Evolutionary conservation across 2,797 vertebrate genomes (phyloP), one percentile per base, ranked within the genome.

Genomic region (Denticeps clupeoides): DNA sequence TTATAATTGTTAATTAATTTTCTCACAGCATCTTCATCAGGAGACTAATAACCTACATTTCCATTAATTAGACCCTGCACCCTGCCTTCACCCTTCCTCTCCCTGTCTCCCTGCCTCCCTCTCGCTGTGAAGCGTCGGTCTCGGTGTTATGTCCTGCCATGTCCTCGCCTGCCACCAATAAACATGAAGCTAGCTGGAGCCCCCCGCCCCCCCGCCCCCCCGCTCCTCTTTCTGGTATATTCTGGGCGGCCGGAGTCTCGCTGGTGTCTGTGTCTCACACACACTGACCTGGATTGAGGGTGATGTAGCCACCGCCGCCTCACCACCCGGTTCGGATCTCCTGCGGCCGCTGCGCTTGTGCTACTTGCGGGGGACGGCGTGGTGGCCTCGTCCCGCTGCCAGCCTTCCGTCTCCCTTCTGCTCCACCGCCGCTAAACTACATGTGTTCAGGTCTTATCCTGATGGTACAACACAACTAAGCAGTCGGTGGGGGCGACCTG

Each of bases 1-100:
- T 86, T 84, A 86, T 85, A 86, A 83, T 82, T 78, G 80, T 84
- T 86, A 86, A 86, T 86, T 85, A 83, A 86, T 83, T 84, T 74
- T 83, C 75, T 80, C 75, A 57, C 75, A 68, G 75, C 71, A 78
- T 83, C 80, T 80, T 81, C 80, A 83, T 83, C 84, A 82, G 73
- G 84, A 86, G 84, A 86, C 79, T 82, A 84, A 84, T 80, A 83
- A 84, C 84, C 84, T 86, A 86, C 81, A 86, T 86, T 82, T 82
- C 69, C 79, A 81, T 83, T 81, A 84, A 86, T 86, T 86, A 85
- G 82, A 83, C 82, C 84, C 85, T 83, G 75, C 78, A 81, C 79
- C 82, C 78, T 69, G 68, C 58, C 62, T 76, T 77, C 72, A 60
- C 69, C 62, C 68, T 57, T 46, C 49, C 46, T 59, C 64, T 51